Percentiles rank a stretch among this genome's conserved stretches.
phyloP scores from a whole-genome alignment of 1,140 invertebrate species.

The Artemia franciscana region DNA sequence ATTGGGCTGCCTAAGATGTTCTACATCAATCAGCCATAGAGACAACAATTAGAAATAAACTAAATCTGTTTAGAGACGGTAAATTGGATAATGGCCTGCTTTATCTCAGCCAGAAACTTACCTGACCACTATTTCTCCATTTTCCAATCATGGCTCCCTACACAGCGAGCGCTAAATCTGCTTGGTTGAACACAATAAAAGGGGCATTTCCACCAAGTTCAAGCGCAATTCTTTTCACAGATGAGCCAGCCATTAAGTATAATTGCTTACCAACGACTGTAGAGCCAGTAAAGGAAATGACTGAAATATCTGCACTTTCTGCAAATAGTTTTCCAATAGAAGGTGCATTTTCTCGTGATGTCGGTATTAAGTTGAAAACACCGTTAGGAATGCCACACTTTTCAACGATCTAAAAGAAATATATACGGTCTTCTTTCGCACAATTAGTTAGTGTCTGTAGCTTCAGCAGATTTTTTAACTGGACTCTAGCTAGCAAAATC shows the following conservation, averaged over 20 bases:
- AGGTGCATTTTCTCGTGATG: constrained; percentile 40
- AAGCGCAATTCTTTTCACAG: constrained; percentile 67
- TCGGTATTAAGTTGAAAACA: constrained; percentile 76
- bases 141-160: constrained; percentile 67
- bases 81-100: too few species aligned
- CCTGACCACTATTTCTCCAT: constrained; percentile 81
- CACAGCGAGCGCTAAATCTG: constrained; percentile 69
- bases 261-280: constrained; percentile 66
- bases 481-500: too few species aligned
- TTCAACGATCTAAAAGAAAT: constrained; percentile 28
- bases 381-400: constrained; percentile 56
- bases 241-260: constrained; percentile 55
- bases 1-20: too few species aligned
- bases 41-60: too few species aligned
- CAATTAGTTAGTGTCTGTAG: too few species aligned
- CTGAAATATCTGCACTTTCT: neutral
- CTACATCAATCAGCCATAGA: too few species aligned
- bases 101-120: too few species aligned
- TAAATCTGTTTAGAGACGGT: too few species aligned
- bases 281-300: constrained; percentile 29
- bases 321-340: neutral
- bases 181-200: constrained; percentile 85
- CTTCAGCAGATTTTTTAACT: too few species aligned
- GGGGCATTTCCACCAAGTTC: constrained; percentile 97
- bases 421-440: too few species aligned